Evolutionary conservation across 2,113 vertebrate species (phyloP).

Genomic region (Saimiri boliviensis): DNA sequence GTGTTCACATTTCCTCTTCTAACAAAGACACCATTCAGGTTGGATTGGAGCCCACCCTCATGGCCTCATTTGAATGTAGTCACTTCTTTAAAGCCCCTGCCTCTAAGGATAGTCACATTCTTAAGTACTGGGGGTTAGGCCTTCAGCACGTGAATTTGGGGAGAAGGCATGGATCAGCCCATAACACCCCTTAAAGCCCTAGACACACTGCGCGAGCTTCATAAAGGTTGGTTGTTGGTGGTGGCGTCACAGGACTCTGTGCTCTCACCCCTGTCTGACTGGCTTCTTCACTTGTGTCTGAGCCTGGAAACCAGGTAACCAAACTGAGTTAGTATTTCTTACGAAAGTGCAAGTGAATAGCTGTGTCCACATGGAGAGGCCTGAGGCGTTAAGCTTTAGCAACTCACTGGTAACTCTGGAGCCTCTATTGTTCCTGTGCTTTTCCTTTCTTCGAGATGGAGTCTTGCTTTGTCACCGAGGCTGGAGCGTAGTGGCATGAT

Average conservation of each 20-base stretch:
- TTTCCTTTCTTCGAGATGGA: too few species aligned
- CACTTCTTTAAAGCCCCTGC: neutral
- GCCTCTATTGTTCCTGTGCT: neutral
- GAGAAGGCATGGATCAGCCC: too few species aligned
- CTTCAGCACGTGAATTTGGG: neutral
- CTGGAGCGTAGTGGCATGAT: too few species aligned
- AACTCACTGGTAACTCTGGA: too few species aligned
- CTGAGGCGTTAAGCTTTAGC: rapidly evolving
- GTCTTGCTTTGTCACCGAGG: too few species aligned
- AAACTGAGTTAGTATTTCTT: rapidly evolving
- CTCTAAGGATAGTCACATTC: neutral
- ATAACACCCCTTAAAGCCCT: rapidly evolving
- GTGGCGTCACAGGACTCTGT: too few species aligned
- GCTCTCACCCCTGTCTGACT: rapidly evolving
- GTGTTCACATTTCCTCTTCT: neutral
- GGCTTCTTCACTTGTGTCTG: neutral
- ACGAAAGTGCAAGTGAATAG: neutral
- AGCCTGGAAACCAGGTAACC: neutral
- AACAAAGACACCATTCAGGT: neutral
- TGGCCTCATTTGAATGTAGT: neutral
- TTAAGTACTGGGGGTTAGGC: neutral
- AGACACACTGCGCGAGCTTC: rapidly evolving
- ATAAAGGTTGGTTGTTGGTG: too few species aligned
- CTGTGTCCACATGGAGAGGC: rapidly evolving
- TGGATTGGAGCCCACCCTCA: neutral